Conservation (phyloP, 2,888 invertebrate species). For the Meteorus colon region DNA sequence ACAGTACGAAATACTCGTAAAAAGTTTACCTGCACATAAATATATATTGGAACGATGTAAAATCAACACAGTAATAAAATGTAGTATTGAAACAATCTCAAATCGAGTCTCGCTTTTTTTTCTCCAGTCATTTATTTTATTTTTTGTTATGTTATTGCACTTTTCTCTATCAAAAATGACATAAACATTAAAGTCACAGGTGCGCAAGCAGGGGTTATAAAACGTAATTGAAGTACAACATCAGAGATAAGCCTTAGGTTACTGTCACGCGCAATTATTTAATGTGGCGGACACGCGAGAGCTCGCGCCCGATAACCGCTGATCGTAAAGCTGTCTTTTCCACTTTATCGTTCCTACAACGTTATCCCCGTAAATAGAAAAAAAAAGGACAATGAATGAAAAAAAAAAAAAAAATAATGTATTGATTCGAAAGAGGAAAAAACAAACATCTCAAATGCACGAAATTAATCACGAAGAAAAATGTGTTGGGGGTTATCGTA, state of each 20-base stretch:
- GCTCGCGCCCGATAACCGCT: constrained; percentile 44
- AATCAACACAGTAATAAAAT: constrained; percentile 11
- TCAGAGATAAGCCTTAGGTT: constrained; percentile 45
- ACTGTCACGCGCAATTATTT: constrained; percentile 50
- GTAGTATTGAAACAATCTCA: background rate
- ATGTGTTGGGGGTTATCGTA: too few relatives aligned
- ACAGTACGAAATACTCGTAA: background rate
- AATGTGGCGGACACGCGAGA: constrained; percentile 49
- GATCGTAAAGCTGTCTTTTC: constrained; percentile 40
- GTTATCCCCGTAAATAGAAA: constrained; percentile 20
- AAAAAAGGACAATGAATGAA: constrained; percentile 1
- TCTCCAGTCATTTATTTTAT: background rate
- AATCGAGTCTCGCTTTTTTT: background rate
- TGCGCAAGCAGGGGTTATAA: constrained; percentile 46
- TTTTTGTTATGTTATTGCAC: background rate
- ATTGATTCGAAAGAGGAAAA: background rate
- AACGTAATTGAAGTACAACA: constrained; percentile 51
- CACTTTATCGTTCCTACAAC: constrained; percentile 33
- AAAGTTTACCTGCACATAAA: background rate
- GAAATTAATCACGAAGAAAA: too few relatives aligned
- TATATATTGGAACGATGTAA: background rate
- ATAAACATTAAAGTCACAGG: constrained; percentile 10
- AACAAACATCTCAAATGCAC: background rate
- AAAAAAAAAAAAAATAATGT: background rate
- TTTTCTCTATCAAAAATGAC: background rate